Conservation (phyloP, 1,140 invertebrate genomes). For the Bombus soroeensis region DNA sequence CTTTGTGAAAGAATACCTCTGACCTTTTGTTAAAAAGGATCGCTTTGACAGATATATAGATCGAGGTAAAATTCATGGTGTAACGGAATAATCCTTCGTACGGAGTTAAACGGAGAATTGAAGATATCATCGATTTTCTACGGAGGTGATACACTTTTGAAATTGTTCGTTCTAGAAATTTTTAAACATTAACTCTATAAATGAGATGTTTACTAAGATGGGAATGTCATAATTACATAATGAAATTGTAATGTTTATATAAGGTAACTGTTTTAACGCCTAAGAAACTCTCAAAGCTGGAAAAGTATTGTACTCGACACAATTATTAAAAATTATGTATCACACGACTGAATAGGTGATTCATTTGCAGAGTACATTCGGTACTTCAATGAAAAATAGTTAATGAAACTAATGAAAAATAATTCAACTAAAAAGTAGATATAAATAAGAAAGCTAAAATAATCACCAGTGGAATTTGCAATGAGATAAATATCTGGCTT, state of each 20-base stretch:
- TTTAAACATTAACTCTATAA: neutral
- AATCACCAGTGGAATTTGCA: no score
- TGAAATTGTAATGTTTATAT: neutral
- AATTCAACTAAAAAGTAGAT: no score
- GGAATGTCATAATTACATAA: neutral
- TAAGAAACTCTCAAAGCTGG: no score
- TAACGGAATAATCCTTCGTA: neutral
- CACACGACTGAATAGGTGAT: no score
- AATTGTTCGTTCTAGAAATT: neutral
- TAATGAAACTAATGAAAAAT: no score
- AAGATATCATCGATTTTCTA: neutral
- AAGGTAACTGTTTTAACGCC: no score
- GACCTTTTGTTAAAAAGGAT: neutral
- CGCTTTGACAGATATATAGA: conserved; percentile 1
- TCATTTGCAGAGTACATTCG: no score
- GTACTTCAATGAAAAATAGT: no score
- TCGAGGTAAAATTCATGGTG: neutral
- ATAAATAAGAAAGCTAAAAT: no score
- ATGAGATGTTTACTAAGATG: neutral
- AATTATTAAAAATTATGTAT: no score
- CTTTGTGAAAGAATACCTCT: neutral
- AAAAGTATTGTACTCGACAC: no score
- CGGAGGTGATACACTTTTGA: neutral
- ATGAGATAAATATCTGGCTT: no score
- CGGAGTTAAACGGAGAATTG: neutral